A percentile compares a stretch with the other conserved stretches of the same genome.
Evolutionary conservation across 2,888 invertebrate species (phyloP).

Genomic region (Drosophila mulleri): DNA sequence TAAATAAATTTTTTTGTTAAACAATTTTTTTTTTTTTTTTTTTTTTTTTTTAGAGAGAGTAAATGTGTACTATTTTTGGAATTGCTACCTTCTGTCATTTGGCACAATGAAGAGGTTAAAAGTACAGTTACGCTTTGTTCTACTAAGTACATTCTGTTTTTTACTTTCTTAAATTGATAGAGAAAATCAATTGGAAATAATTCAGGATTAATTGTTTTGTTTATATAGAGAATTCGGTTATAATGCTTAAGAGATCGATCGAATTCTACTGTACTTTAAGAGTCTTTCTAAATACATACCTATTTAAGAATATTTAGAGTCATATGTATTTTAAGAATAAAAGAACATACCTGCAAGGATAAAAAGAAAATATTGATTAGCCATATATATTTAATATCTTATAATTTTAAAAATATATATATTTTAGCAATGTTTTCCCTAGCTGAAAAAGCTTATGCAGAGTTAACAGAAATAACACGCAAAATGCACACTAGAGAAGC

Average conservation of each 20-base stretch:
- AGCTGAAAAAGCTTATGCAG: background rate
- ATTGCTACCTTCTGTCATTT: too few relatives aligned
- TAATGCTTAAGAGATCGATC: too few relatives aligned
- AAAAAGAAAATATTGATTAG: constrained; percentile 11
- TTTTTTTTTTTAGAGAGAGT: background rate
- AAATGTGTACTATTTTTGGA: background rate
- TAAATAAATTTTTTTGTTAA: background rate
- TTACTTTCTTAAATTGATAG: too few relatives aligned
- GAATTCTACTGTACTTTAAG: background rate
- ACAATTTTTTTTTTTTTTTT: too few relatives aligned
- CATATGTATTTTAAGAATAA: background rate
- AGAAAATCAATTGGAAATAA: too few relatives aligned
- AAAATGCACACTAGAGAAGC: constrained; percentile 8
- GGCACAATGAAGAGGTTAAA: too few relatives aligned
- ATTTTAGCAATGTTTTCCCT: too few relatives aligned
- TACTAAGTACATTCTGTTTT: too few relatives aligned
- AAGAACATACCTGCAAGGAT: constrained; percentile 57
- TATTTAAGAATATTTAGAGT: background rate
- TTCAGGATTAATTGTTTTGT: too few relatives aligned
- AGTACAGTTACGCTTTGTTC: too few relatives aligned
- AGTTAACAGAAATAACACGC: constrained; percentile 5
- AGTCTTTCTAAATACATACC: constrained; percentile 14
- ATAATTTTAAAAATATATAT: background rate
- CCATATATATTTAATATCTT: background rate
- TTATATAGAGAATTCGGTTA: too few relatives aligned